Percentiles rank a stretch among this genome's conserved stretches.
These are phyloP conservation scores for Eucidaris tribuloides DNA, from an alignment of 35 echinoderm and acorn worm genomes.

Conservation along the genomic window DNA sequence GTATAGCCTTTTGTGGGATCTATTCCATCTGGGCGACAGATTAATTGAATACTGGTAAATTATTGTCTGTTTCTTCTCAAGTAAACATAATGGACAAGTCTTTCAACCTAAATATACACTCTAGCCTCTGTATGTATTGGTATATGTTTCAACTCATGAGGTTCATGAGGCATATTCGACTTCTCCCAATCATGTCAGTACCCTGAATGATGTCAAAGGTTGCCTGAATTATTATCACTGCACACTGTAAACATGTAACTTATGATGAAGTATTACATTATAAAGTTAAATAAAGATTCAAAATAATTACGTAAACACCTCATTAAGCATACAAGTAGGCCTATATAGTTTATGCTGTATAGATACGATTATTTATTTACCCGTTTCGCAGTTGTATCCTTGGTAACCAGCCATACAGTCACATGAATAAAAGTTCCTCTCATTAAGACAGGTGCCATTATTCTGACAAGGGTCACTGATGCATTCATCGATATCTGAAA, in stretches of 20 bases:
- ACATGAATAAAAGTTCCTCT: slow-evolving; percentile 11
- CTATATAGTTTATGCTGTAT: not conserved
- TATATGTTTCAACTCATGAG: too few species aligned
- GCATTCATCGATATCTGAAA: slow-evolving; percentile 50
- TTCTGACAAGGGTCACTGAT: slow-evolving; percentile 18
- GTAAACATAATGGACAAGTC: too few species aligned
- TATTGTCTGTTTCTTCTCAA: too few species aligned
- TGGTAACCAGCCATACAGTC: slow-evolving; percentile 2
- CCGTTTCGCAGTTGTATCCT: slow-evolving; percentile 23
- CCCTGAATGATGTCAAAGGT: too few species aligned
- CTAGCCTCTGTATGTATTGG: too few species aligned
- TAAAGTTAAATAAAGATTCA: not conserved
- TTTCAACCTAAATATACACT: too few species aligned
- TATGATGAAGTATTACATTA: not conserved
- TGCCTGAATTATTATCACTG: not conserved
- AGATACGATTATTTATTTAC: not conserved
- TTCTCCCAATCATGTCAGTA: too few species aligned
- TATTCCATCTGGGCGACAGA: not conserved
- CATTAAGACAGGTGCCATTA: slow-evolving; percentile 5
- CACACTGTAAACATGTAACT: not conserved
- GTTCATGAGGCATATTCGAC: too few species aligned
- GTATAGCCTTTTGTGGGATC: too few species aligned
- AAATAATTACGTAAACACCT: not conserved
- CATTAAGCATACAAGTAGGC: not conserved
- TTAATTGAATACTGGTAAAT: too few species aligned